Evolutionary conservation across 2,113 vertebrate genomes (phyloP).

Genomic region (Monopterus albus): DNA sequence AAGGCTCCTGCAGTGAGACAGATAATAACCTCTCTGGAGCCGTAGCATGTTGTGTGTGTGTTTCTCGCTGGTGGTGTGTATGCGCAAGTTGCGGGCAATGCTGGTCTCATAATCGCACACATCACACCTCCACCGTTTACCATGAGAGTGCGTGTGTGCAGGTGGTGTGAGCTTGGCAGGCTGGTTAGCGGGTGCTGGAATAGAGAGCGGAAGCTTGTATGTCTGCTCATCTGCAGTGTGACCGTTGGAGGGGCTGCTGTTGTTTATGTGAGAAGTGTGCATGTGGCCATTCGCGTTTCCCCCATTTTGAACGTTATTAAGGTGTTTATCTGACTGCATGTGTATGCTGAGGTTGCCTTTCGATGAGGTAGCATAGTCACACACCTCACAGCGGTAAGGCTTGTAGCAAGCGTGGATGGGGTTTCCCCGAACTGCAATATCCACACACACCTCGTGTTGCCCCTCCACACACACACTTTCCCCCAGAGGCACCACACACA

Average conservation of each 20-base stretch:
- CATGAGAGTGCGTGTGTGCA: constrained; percentile 76
- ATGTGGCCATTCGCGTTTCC: constrained; percentile 82
- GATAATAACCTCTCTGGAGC: constrained; percentile 96
- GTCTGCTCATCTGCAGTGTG: constrained; percentile 63
- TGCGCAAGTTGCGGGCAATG: constrained; percentile 96
- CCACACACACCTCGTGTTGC: constrained; percentile 81
- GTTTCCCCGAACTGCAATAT: constrained; percentile 95
- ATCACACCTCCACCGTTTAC: constrained; percentile 94
- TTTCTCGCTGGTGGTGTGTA: constrained; percentile 99
- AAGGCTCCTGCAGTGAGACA: constrained; percentile 93
- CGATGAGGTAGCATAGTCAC: constrained; percentile 99
- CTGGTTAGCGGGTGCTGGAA: constrained; percentile 53
- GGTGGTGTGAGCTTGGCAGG: constrained; percentile 61
- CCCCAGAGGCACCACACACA: constrained; percentile 66
- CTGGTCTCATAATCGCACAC: constrained; percentile 99
- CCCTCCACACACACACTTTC: constrained; percentile 78
- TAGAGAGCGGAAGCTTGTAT: constrained; percentile 69
- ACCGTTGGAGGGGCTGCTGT: constrained; percentile 56
- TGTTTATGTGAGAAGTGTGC: constrained; percentile 58
- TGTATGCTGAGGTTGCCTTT: constrained; percentile 99
- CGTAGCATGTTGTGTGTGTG: constrained; percentile 99
- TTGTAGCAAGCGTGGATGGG: constrained; percentile 98
- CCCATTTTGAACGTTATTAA: constrained; percentile 97
- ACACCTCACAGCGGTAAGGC: constrained; percentile 98
- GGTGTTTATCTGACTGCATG: constrained; percentile 99